Evolutionary conservation across 2,888 invertebrate species (phyloP), one percentile per base, ranked within the genome.

Genomic region (Ormyrus labotus): DNA sequence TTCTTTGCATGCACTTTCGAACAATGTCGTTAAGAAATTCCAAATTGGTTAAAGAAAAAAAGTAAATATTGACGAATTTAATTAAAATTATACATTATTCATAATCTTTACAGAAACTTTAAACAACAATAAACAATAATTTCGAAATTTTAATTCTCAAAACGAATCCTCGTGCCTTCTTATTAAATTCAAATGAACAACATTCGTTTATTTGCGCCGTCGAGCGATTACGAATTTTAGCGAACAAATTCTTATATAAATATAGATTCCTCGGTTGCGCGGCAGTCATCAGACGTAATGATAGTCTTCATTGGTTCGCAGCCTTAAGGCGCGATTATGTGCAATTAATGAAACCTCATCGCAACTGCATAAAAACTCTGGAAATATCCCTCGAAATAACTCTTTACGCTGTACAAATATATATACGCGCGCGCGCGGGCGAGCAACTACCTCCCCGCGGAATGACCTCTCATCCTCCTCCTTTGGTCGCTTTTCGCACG

Each of bases 291-390:
- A 74, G n/a, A 8, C 63, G 65, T 81, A 79, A 81, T 75, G 68
- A 81, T 72, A 81, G 81, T 81, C 58, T 79, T 81, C 72, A 76
- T 79, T 76, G 75, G 72, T 57, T 68, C 64, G 58, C 71, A 64
- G 81, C 73, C 67, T 4, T 45, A 51, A 53, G 73, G 68, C 81
- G 71, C 78, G 74, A 78, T 76, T 79, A 75, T 57, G 50, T 68
- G 78, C 63, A 76, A 81, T 81, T 81, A 78, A 79, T 53, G 69
- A 78, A 81, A 81, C 70, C 78, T 64, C 78, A 58, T 65, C 53
- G 77, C 72, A 65, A 61, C 55, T 74, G 61, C 63, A 67, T 47
- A 61, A 71, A 71, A 74, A 55, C 61, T 71, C 65, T n/a, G 71
- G 58, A 71, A 73, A 64, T 68, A 70, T 5, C 57, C 50, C 45